Base-by-base conservation (phyloP, 2,113 vertebrate species). In the Chloebia gouldiae region DNA sequence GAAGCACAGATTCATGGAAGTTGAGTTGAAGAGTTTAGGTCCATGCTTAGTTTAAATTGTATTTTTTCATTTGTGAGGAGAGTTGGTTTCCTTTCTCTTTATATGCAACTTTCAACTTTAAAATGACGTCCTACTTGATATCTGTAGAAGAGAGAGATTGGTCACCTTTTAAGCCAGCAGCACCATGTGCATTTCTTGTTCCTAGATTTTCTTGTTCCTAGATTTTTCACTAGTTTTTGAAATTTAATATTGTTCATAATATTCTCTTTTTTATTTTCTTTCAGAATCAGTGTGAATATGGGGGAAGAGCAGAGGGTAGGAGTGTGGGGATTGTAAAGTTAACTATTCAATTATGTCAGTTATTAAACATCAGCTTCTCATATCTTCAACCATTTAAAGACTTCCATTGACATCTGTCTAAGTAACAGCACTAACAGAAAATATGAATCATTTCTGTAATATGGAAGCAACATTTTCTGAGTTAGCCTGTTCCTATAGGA, bases 391-490 rank as follows among this genome's bases (percentile, higher is more conserved):
- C 21, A n/a, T 81, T 80, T 83, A 63, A 86, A 91, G 27, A 45
- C 24, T 80, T 87, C 13, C 22, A 37, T 15, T 77, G 35, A 68
- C 23, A 4, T 15, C 42, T 75, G 51, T 84, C 39, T 66, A 88
- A 89, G 64, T 78, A 65, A 71, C 44, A 88, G 42, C 23, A 81
- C 51, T 68, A 88, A 83, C n/a, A 75, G 64, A 86, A 93, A 93
- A 90, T 80, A 92, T 54, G 30, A 42, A 63, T 86, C 78, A 88
- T 83, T 90, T 91, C 76, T 84, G 51, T 42, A 90, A 84, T 78
- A 87, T 75, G 24, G 51, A 88, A 50, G 24, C 23, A 80, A 81
- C 31, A 60, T 88, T 78, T 84, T 94, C 64, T 81, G 23, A 78
- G 44, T 84, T 91, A 63, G 51, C 35, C 49, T 91, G 51, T 68